Base-by-base conservation (phyloP, 2,888 invertebrate genomes). In the Philaethria dido region DNA sequence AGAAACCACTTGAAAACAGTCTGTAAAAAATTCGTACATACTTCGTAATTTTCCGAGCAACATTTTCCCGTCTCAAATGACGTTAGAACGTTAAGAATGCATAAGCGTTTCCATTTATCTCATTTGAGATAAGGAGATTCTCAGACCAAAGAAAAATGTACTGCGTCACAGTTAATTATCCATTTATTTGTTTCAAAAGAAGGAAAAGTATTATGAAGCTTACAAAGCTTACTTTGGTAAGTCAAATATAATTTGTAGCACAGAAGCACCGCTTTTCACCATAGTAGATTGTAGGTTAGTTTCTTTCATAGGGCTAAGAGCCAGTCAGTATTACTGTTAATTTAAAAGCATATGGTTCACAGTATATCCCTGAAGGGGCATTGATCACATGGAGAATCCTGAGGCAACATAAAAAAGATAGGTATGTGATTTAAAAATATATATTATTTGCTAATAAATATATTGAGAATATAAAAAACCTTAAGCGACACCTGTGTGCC, bases 71-170 rank as follows among this genome's bases (percentile, higher is more conserved):
- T 60, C 14, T 45, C 44, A 45, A 60, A 60, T 45, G 59, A 60
- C 59, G 59, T 60, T 60, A 29, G 59, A 29, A 60, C 59, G 59
- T 60, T 60, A 60, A 60, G 59, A 45, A 60, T 60, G 59, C 59
- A 60, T 60, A 60, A 60, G 59, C 59, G 59, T 60, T 60, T 62
- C 48, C 50, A 62, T 62, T 50, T 48, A 50, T 36, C 62, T 62
- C 62, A 36, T 47, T 62, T 48, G 45, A 60, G 59, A 60, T 60
- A 60, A 60, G 59, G 45, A 60, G 59, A 45, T 52, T 62, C 39
- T 52, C 25, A 62, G 50, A 50, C 36, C 48, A 62, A 62, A 62
- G 48, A 50, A 52, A 62, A 39, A 62, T 39, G 50, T 50, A 45
- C 25, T 14, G 3, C 29, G 29, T 60, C 50, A 50, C 50, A 50